Base-by-base conservation (phyloP, 2,888 invertebrate genomes). In the Alcis repandata region DNA sequence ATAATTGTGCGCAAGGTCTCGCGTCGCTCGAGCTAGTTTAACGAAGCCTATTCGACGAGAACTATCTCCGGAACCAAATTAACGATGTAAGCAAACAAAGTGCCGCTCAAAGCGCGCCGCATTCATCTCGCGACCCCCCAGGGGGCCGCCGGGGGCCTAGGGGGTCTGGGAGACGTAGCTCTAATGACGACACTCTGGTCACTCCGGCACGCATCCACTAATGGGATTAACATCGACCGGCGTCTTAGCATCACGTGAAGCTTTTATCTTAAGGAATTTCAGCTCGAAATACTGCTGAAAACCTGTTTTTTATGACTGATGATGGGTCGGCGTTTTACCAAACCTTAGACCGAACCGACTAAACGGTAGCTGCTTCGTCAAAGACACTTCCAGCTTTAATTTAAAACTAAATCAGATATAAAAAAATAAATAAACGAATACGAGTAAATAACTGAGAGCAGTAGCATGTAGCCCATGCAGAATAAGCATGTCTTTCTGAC, bases 11-110 rank as follows among this genome's bases (percentile, higher is more conserved):
- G 17, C 20, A 11, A 10, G 13, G 32, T 15, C 38, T n/a, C 15
- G 48, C 9, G 48, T 7, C 9, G 1, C 48, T 58, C 22, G 38
- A 48, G 27, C 38, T 15, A 33, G 20, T 43, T 45, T 33, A 51
- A 45, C 33, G 41, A 59, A 52, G 51, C 43, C 33, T 51, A 19
- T 59, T 49, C 32, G 43, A 20, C 43, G 43, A 7, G 43, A 51
- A 36, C 51, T 52, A 52, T 51, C 59, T 33, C 43, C 52, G 38
- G 59, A 60, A 60, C 36, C 33, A 52, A 60, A 52, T 52, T 52
- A 59, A 45, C 52, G 52, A 52, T 45, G 59, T 60, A 60, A 52
- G 59, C 59, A 43, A 51, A 59, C 43, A 52, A 43, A 59, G 59
- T 51, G 59, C 33, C 49, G 51, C 51, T 59, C 59, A 41, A 59